A percentile compares a stretch with the other conserved stretches of the same genome.
phyloP scores from a whole-genome alignment of 2,797 vertebrate genomes.

The Pogoniulus pusillus region DNA sequence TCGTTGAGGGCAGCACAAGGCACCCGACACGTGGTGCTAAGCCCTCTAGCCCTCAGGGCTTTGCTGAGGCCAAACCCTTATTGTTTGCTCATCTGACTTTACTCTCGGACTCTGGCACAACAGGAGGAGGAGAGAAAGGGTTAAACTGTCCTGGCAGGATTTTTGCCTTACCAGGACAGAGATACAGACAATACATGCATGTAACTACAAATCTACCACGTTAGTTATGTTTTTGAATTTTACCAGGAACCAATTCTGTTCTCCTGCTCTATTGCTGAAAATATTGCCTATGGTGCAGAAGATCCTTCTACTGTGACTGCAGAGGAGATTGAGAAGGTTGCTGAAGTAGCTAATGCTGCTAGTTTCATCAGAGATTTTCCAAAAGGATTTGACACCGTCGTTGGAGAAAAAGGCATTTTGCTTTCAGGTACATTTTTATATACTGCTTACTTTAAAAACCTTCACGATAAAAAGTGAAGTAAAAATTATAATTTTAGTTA shows the following conservation, averaged over 20 bases:
- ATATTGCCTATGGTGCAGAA: constrained; percentile 91
- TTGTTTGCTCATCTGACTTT: too few relatives aligned
- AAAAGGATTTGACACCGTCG: constrained; percentile 88
- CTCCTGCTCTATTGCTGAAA: constrained; percentile 94
- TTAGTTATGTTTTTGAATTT: neutral
- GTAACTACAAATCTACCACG: neutral
- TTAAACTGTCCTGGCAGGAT: too few relatives aligned
- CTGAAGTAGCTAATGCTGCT: constrained; percentile 88
- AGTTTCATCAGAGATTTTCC: constrained; percentile 89
- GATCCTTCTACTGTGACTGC: constrained; percentile 81
- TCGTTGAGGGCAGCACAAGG: too few relatives aligned
- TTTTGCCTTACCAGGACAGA: too few relatives aligned
- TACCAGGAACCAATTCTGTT: constrained; percentile 93
- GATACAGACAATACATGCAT: neutral
- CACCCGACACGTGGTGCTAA: too few relatives aligned
- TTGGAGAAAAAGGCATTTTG: constrained; percentile 95
- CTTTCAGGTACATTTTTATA: constrained; percentile 86
- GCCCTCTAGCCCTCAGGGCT: too few relatives aligned
- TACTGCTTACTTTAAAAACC: neutral
- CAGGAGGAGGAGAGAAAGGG: too few relatives aligned
- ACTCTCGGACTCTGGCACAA: too few relatives aligned
- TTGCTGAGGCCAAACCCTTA: too few relatives aligned
- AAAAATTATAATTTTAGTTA: neutral
- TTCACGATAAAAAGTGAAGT: neutral
- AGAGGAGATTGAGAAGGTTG: constrained; percentile 86